Base-by-base conservation (phyloP, 2,797 vertebrate species). In the Phataginus tricuspis region DNA sequence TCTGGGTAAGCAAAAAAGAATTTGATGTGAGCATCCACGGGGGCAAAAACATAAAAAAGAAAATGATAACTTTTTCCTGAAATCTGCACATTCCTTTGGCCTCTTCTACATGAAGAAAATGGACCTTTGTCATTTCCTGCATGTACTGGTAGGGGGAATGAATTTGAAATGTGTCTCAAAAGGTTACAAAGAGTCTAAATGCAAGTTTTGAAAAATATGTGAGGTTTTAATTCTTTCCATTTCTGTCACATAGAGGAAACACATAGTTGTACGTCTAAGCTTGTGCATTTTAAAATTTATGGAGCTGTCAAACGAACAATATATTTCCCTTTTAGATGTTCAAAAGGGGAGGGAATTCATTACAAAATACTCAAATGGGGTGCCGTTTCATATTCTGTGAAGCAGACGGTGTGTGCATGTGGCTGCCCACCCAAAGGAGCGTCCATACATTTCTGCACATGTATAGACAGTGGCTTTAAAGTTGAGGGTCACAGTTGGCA, bases 261-360 rank as follows among this genome's bases (percentile, higher is more conserved):
- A 51, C 7, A n/a, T 1, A 59, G 51, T 19, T 95, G 42, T 21
- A 34, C 31, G 77, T 96, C 72, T 59, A 42, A 74, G 86, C 42
- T 45, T 5, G 55, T 80, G 57, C 34, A 88, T 29, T 80, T 91
- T 13, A 72, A 94, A 87, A 95, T 92, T 49, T 42, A 90, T 64
- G 63, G 31, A 85, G 61, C 31, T 86, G 72, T 83, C 93, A 74
- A 83, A 45, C 49, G 51, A 57, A 89, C 83, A 93, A 68, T 64
- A 68, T 61, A n/a, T 63, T 89, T 84, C 42, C 57, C 64, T 49
- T 86, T 94, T 16, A 86, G 59, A 88, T 39, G 89, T 97, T 82
- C 51, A 59, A 83, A 94, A 89, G 83, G 31, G n/a, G 31, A 83
- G 75, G 21, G 15, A 83, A 84, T 86, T 89, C 31, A 94, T 89